Evolutionary conservation across 2,113 vertebrate species (phyloP), one percentile per base, ranked within the genome.

Genomic region (Osmerus mordax): DNA sequence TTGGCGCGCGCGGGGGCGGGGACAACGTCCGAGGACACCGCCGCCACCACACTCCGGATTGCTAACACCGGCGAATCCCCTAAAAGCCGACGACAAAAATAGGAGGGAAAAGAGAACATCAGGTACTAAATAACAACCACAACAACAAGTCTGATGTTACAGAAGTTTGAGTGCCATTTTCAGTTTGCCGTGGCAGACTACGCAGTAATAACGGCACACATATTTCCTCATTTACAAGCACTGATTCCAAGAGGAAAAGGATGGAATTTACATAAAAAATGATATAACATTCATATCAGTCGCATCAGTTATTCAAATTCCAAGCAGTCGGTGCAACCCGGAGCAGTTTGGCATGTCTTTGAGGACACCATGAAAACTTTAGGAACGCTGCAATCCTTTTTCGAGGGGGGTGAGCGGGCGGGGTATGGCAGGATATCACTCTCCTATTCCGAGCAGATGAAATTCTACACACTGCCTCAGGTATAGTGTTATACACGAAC

Each of bases 1-100:
- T 94, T 96, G 80, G 85, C 65, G 88, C 97, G 94, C 29, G 95
- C 86, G 18, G 91, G 87, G 80, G 67, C 74, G 36, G 82, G 75
- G 70, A 56, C 55, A 66, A 76, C 81, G 54, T 95, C 94, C 70
- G 79, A 67, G 8, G 80, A 0, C 8, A 63, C 51, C 47, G 89
- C 15, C 0, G 8, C 56, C 32, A 89, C 14, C 0, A 9, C 56
- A 3, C 72, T 90, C 89, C 94, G 97, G 12, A 87, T 89, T 13
- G 83, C 86, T 76, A 93, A 66, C 0, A 91, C 3, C 0, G 84
- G 92, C 62, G 91, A 91, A 25, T 85, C 79, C 64, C 94, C 95
- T 96, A 73, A 78, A 71, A n/a, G 14, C 15, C 65, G 58, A 56
- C 32, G 23, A 11, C 18, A 18, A 13, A 21, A 5, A 19, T 18